Percentiles rank a stretch among this genome's conserved stretches.
These are phyloP conservation scores for Ptyas mucosa DNA, from an alignment of 2,113 vertebrate genomes.

Conservation along the genomic window DNA sequence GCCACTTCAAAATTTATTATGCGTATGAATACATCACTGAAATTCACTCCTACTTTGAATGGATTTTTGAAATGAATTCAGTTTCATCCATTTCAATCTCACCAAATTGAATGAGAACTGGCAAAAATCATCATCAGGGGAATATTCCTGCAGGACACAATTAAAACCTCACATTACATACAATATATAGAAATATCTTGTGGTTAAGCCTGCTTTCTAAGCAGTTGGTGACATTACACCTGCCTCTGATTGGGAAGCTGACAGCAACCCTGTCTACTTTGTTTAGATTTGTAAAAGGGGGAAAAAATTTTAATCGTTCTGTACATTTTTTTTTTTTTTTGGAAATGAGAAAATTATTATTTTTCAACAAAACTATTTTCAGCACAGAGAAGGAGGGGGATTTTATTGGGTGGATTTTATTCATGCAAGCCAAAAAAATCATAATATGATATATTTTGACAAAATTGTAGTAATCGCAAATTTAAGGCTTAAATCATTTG, in stretches of 20 bases:
- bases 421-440: slow-evolving; percentile 30
- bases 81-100: not conserved
- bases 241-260: slow-evolving; percentile 41
- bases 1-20: not conserved
- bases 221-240: not conserved
- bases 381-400: not conserved
- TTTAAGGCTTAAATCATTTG: slow-evolving; percentile 66
- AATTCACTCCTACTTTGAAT: not conserved
- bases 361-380: slow-evolving; percentile 58
- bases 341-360: slow-evolving; percentile 58
- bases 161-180: not conserved
- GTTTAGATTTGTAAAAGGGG: slow-evolving; percentile 56
- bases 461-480: slow-evolving; percentile 69
- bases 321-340: slow-evolving; percentile 42
- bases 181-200: not conserved
- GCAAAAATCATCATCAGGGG: not conserved
- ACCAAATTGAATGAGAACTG: not conserved
- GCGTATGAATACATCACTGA: not conserved
- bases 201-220: not conserved
- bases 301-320: not conserved
- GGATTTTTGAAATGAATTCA: not conserved
- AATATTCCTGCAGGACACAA: not conserved
- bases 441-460: slow-evolving; percentile 61
- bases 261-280: slow-evolving; percentile 39
- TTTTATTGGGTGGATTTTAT: slow-evolving; percentile 29